These are phyloP conservation scores for Trichonephila clavipes DNA, from an alignment of 1,140 invertebrate species.

Conservation along the genomic window DNA sequence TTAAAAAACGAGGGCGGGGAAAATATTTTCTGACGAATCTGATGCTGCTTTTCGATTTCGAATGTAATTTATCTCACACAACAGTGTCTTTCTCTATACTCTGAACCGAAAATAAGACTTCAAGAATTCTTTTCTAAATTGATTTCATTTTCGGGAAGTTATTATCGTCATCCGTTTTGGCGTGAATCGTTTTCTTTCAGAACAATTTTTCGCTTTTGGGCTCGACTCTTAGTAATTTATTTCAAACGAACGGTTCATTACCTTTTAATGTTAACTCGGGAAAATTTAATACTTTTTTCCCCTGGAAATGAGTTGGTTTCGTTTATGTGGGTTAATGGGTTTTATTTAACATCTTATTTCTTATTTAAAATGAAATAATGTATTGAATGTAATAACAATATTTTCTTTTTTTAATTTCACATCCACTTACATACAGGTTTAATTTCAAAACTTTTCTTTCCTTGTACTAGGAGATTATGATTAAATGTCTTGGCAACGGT, in stretches of 20 bases:
- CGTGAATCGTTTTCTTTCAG: neutral
- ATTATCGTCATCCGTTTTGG: slow-evolving; percentile 13
- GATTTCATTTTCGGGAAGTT: slow-evolving; percentile 58
- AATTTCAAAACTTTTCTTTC: neutral
- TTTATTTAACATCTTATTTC: neutral
- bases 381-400: neutral
- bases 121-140: slow-evolving; percentile 56
- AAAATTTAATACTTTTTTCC: neutral
- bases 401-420: neutral
- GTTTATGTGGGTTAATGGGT: neutral
- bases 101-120: slow-evolving; percentile 48
- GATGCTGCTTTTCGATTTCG: slow-evolving; percentile 49
- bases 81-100: neutral
- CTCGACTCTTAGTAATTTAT: slow-evolving; percentile 5
- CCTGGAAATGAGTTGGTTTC: neutral
- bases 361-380: neutral
- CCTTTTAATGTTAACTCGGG: slow-evolving; percentile 54
- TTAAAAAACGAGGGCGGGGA: slow-evolving; percentile 49
- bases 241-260: slow-evolving; percentile 38
- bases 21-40: slow-evolving; percentile 63
- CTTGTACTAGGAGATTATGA: no score
- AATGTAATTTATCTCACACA: slow-evolving; percentile 54
- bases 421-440: neutral
- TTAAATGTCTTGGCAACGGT: no score
- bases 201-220: neutral